A percentile compares a stretch with the other conserved stretches of the same genome.
Evolutionary conservation across 2,113 vertebrate species (phyloP).

Genomic region (Archocentrus centrarchus): DNA sequence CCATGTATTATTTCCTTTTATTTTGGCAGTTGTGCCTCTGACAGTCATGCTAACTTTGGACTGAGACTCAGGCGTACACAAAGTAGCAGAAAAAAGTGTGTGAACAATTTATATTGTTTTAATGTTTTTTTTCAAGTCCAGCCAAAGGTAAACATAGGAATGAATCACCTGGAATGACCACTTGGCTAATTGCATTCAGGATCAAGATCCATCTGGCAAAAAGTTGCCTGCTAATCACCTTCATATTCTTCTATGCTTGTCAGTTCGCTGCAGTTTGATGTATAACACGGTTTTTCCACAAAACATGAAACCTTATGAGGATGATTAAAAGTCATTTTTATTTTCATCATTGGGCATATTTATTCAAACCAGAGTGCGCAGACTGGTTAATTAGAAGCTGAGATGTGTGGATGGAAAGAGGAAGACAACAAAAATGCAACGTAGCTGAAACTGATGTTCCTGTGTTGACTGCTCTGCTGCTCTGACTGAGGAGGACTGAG

Average conservation of each 20-base stretch:
- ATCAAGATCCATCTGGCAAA: not conserved
- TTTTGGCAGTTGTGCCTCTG: not conserved
- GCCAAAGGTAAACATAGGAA: not conserved
- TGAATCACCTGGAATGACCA: not conserved
- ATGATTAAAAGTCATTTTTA: not conserved
- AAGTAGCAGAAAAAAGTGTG: not conserved
- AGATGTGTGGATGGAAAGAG: not conserved
- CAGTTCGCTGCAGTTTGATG: conserved; percentile 1
- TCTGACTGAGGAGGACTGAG: no score
- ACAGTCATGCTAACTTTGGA: not conserved
- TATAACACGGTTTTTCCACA: not conserved
- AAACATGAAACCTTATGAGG: not conserved
- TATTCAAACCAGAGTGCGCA: not conserved
- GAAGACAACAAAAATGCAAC: not conserved
- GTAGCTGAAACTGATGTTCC: not conserved
- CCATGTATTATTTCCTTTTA: not conserved
- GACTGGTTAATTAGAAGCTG: not conserved
- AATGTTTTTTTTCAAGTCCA: not conserved
- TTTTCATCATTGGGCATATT: not conserved
- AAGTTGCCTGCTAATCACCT: not conserved
- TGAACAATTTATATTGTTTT: not conserved
- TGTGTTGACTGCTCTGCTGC: not conserved
- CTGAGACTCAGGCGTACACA: not conserved
- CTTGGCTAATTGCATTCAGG: not conserved
- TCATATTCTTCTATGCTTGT: not conserved